Conservation (phyloP, 2,113 vertebrate genomes). For the Hylia prasina region DNA sequence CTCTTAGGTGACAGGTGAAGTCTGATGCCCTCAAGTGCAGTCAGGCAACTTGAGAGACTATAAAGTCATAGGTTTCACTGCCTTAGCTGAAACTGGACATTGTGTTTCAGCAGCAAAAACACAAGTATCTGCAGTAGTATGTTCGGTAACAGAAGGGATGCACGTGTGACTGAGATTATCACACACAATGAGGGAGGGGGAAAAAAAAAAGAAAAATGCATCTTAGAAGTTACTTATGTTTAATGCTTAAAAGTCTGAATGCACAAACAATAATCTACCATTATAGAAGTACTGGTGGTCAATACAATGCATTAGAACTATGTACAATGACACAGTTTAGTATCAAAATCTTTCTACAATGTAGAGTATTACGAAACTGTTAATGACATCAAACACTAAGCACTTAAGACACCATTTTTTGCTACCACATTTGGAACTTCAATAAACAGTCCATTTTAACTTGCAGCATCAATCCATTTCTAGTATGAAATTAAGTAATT, state of each 20-base stretch:
- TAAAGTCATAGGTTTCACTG: neutral
- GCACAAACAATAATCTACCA: conserved; percentile 84
- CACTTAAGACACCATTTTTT: conserved; percentile 84
- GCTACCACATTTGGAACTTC: conserved; percentile 85
- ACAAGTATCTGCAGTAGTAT: neutral
- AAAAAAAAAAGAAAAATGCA: conserved; percentile 6
- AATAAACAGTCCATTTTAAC: conserved; percentile 82
- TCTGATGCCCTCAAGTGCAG: neutral
- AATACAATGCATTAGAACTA: conserved; percentile 85
- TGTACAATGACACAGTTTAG: conserved; percentile 87
- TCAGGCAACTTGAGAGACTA: neutral
- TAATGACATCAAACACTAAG: conserved; percentile 87
- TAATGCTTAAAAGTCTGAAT: conserved; percentile 87
- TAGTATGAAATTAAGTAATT: conserved; percentile 85
- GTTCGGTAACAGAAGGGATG: neutral
- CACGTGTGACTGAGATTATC: neutral
- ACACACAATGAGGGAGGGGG: neutral
- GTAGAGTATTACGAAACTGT: conserved; percentile 84
- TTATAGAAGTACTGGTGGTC: conserved; percentile 83
- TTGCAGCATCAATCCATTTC: conserved; percentile 84
- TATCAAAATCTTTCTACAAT: conserved; percentile 88
- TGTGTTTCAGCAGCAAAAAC: neutral
- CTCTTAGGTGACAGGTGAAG: accelerated
- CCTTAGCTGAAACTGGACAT: neutral
- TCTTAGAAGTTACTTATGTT: conserved; percentile 82